phyloP scores from a whole-genome alignment of 2,797 vertebrate genomes.

The Falco biarmicus region DNA sequence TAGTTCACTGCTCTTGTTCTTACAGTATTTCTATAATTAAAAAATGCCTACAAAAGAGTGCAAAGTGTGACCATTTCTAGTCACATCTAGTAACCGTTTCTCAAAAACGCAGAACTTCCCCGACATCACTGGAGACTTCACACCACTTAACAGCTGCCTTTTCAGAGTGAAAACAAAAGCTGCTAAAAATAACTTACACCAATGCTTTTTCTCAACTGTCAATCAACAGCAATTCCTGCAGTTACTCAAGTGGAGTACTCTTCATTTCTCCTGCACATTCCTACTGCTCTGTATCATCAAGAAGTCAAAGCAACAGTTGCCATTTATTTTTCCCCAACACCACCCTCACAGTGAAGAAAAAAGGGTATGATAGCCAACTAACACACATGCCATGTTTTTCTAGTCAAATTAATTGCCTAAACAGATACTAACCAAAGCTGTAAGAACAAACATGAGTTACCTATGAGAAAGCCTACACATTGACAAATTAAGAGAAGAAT shows the following conservation, averaged over 20 bases:
- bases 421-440: background rate
- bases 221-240: background rate
- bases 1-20: background rate
- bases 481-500: background rate
- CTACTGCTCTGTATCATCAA: background rate
- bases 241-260: background rate
- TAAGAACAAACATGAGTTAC: background rate
- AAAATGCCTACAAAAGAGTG: background rate
- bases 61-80: background rate
- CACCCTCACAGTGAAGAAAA: background rate
- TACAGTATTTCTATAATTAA: background rate
- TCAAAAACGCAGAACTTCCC: background rate
- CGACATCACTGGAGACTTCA: background rate
- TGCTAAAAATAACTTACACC: conserved; percentile 43
- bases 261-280: conserved; percentile 24
- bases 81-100: background rate
- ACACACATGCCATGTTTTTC: background rate
- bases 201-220: background rate
- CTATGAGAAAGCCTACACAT: background rate
- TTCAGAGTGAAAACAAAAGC: conserved; percentile 36
- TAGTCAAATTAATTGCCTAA: background rate
- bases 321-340: background rate
- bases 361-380: background rate
- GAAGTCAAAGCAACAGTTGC: conserved; percentile 27
- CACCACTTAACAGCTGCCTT: conserved; percentile 17